phyloP scores from a whole-genome alignment of 2,888 invertebrate species.

The Alcis repandata region DNA sequence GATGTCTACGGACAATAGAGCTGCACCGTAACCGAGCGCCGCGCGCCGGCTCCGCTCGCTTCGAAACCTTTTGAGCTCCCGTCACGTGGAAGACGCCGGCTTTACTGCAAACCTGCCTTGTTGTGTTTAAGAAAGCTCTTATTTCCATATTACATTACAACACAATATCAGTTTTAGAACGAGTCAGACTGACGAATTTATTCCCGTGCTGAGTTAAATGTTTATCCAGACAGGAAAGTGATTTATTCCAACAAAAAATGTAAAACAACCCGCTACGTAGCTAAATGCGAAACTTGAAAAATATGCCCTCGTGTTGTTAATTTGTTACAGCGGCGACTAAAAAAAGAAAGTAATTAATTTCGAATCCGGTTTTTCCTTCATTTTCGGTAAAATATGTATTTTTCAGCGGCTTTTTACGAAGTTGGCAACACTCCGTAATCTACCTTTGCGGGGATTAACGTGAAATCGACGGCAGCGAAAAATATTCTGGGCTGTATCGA shows the following conservation, averaged over 20 bases:
- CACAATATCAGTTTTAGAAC: neutral
- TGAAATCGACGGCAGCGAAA: constrained; percentile 76
- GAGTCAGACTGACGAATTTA: neutral
- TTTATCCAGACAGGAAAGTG: constrained; percentile 8
- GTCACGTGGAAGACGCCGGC: constrained; percentile 64
- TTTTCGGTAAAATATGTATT: constrained; percentile 63
- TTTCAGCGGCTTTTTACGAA: constrained; percentile 64
- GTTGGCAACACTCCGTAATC: constrained; percentile 76
- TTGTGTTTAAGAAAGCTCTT: constrained; percentile 59
- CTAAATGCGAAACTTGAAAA: constrained; percentile 38
- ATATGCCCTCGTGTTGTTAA: constrained; percentile 45
- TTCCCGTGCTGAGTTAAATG: constrained; percentile 1
- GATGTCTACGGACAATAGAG: constrained; percentile 70
- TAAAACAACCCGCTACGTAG: constrained; percentile 11
- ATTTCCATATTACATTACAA: constrained; percentile 48
- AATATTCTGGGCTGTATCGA: constrained; percentile 72
- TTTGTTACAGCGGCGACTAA: constrained; percentile 45
- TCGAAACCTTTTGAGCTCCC: constrained; percentile 74
- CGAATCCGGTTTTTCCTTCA: constrained; percentile 54
- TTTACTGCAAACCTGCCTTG: constrained; percentile 62
- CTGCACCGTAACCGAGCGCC: constrained; percentile 65
- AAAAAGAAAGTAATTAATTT: constrained; percentile 56
- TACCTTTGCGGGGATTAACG: constrained; percentile 78
- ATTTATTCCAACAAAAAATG: constrained; percentile 18
- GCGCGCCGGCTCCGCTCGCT: constrained; percentile 61